These are phyloP conservation scores for Grammomys surdaster DNA, from an alignment of 2,113 vertebrate genomes.

Conservation along the genomic window DNA sequence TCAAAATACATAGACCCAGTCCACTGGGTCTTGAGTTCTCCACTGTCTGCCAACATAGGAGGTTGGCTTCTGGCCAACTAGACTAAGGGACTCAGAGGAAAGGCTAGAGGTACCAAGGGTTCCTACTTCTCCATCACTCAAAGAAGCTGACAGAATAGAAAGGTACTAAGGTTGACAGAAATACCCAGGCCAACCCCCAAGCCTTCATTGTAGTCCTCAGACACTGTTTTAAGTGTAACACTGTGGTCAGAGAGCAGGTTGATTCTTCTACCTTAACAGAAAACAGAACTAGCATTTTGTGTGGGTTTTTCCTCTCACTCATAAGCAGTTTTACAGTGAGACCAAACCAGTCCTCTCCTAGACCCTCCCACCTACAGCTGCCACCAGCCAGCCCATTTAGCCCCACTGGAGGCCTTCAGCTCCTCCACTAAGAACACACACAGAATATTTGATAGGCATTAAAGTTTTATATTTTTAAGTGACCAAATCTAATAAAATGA, in stretches of 20 bases:
- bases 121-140: too few relatives aligned
- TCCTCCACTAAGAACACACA: background rate
- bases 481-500: slow-evolving; percentile 83
- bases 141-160: background rate
- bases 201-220: background rate
- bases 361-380: background rate
- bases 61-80: background rate
- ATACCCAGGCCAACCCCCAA: background rate
- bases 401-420: background rate
- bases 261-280: background rate
- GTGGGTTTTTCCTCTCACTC: background rate
- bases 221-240: background rate
- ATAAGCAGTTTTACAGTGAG: background rate
- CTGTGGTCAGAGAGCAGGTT: background rate
- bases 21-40: background rate
- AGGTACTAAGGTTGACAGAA: background rate
- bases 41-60: background rate
- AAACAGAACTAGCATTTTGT: background rate
- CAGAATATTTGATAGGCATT: slow-evolving; percentile 41
- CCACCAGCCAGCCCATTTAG: too few relatives aligned
- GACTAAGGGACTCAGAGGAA: background rate
- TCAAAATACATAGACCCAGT: background rate
- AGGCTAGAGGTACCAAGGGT: background rate
- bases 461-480: slow-evolving; percentile 71
- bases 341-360: background rate